These are phyloP conservation scores for Melanerpes formicivorus DNA, from an alignment of 2,113 vertebrate species.

Conservation along the genomic window DNA sequence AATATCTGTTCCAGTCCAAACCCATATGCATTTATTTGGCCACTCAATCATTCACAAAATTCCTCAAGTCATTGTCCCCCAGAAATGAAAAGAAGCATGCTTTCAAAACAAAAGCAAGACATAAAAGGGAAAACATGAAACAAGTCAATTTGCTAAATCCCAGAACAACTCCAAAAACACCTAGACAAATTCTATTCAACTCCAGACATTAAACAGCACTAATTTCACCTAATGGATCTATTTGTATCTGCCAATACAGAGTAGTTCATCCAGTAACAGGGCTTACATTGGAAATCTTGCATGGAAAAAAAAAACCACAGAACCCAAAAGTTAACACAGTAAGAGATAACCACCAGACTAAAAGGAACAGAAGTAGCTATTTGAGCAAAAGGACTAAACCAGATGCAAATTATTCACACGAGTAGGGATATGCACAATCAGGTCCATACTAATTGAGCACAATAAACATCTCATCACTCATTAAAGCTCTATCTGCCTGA, in stretches of 20 bases:
- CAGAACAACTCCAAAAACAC: background rate
- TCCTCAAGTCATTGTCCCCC: background rate
- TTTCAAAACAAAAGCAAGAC: background rate
- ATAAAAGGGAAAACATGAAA: background rate
- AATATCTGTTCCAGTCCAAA: background rate
- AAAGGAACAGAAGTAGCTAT: background rate
- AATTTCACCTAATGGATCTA: background rate
- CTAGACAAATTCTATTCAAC: background rate
- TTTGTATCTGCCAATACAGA: background rate
- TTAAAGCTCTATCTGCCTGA: background rate
- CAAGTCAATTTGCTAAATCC: background rate
- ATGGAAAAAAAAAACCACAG: background rate
- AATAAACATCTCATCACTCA: background rate
- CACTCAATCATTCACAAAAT: background rate
- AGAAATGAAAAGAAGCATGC: background rate
- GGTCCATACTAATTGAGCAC: background rate
- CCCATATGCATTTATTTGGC: background rate
- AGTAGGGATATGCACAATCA: background rate
- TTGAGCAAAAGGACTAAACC: background rate
- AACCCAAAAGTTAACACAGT: background rate
- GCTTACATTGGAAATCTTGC: background rate
- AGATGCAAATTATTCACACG: background rate
- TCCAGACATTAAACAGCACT: background rate
- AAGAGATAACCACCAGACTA: background rate
- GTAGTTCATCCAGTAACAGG: rapidly evolving